Evolutionary conservation across 1,140 invertebrate genomes (phyloP).

Genomic region (Diuraphis noxia): DNA sequence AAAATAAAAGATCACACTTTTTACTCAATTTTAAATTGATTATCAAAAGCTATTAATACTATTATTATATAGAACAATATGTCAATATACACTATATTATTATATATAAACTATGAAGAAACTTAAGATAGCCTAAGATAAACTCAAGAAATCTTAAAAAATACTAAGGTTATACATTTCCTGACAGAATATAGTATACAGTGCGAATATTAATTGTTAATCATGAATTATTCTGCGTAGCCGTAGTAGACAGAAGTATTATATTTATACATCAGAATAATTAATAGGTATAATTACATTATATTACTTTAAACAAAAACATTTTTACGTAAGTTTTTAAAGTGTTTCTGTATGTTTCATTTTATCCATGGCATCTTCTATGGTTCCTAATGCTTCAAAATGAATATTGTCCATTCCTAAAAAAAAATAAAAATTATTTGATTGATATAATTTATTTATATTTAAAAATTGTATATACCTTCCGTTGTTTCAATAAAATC

Average conservation of each 20-base stretch:
- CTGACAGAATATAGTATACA: neutral
- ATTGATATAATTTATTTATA: neutral
- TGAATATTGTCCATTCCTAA: neutral
- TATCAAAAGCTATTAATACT: neutral
- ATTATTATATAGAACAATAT: too few relatives aligned
- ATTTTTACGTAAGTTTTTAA: neutral
- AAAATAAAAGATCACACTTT: too few relatives aligned
- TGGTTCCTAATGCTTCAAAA: neutral
- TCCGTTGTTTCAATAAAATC: neutral
- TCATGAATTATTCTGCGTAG: neutral
- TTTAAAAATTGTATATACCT: neutral
- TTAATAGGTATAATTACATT: neutral
- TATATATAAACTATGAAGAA: neutral
- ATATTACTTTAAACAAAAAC: neutral
- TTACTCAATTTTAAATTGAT: too few relatives aligned
- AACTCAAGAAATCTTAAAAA: too few relatives aligned
- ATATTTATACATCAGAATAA: neutral
- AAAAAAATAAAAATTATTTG: neutral
- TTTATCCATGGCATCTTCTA: neutral
- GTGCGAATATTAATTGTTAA: neutral
- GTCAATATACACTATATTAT: neutral
- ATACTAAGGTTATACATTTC: neutral
- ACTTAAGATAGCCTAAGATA: too few relatives aligned
- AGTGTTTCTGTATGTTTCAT: neutral
- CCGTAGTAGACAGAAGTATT: too few relatives aligned